Conservation (phyloP, 2,113 vertebrate species). For the Bagarius yarrelli region DNA sequence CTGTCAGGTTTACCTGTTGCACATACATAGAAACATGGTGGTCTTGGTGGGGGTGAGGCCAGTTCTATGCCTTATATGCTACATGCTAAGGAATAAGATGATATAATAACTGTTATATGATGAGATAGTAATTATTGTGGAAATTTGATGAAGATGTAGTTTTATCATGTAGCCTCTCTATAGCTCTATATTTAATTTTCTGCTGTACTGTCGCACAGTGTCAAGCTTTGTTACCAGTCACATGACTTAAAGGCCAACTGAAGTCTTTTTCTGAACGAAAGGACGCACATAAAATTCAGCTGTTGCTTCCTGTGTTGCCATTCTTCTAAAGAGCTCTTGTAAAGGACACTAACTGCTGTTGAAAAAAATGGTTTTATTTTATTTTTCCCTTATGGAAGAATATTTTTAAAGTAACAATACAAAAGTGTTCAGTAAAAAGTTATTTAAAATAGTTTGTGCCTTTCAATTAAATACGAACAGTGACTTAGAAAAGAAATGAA, state of each 20-base stretch:
- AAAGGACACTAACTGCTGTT: conserved; percentile 25
- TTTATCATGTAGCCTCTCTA: neutral
- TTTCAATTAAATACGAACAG: neutral
- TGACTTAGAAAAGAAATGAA: neutral
- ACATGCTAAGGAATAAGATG: too few species aligned
- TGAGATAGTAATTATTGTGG: neutral
- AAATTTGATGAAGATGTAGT: neutral
- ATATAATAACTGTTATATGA: too few species aligned
- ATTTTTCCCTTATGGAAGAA: neutral
- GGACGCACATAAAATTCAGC: neutral
- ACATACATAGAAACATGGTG: too few species aligned
- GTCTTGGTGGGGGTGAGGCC: too few species aligned
- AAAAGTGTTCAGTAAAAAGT: neutral
- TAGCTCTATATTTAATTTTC: neutral
- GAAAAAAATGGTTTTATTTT: neutral
- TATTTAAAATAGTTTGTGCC: neutral
- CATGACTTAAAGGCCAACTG: conserved; percentile 21
- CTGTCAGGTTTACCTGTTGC: too few species aligned
- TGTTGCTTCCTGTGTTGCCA: conserved; percentile 31
- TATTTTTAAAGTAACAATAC: neutral
- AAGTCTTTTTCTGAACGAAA: conserved; percentile 9
- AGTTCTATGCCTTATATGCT: too few species aligned
- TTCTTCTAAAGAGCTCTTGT: conserved; percentile 5
- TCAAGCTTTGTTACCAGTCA: conserved; percentile 26
- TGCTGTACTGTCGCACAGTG: conserved; percentile 2